Percentiles rank a stretch among this genome's conserved stretches.
Conservation (phyloP, 2,888 invertebrate genomes). For the Hirtodrosophila duncani region DNA sequence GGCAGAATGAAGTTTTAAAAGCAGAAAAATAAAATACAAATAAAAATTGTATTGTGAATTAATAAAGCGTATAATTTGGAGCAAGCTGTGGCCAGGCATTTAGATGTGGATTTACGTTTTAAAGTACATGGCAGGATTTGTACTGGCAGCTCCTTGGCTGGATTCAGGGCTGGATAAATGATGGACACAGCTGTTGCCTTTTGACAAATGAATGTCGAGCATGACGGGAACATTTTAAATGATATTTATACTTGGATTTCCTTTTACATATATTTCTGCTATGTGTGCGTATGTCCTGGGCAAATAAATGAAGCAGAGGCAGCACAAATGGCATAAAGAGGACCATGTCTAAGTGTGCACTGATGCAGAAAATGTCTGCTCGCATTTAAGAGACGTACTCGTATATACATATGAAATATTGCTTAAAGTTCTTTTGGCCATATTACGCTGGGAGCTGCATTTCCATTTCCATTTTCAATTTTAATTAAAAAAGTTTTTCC, state of each 20-base stretch:
- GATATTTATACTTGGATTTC: slow-evolving; percentile 13
- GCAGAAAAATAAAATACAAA: slow-evolving; percentile 18
- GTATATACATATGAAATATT: too few species aligned
- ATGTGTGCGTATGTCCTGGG: slow-evolving; percentile 12
- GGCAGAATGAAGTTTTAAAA: neutral
- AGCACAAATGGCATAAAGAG: neutral
- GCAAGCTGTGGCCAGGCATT: slow-evolving; percentile 42
- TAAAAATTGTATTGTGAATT: slow-evolving; percentile 46
- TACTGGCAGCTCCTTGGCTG: slow-evolving; percentile 10
- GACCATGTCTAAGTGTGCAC: slow-evolving; percentile 19
- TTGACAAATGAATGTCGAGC: slow-evolving; percentile 66
- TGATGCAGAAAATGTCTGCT: slow-evolving; percentile 10
- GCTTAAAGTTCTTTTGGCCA: too few species aligned
- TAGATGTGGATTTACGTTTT: slow-evolving; percentile 29
- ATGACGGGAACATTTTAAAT: slow-evolving; percentile 56
- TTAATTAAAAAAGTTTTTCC: slow-evolving; percentile 10
- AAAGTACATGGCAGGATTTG: neutral
- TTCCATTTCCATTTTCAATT: slow-evolving; percentile 6
- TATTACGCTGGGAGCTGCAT: too few species aligned
- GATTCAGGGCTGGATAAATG: slow-evolving; percentile 27
- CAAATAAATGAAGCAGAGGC: slow-evolving; percentile 7
- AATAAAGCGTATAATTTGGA: slow-evolving; percentile 64
- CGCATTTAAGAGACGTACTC: slow-evolving; percentile 19
- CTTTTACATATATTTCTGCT: neutral
- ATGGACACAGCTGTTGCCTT: slow-evolving; percentile 52